A percentile compares a stretch with the other conserved stretches of the same genome.
Evolutionary conservation across 1,140 invertebrate genomes (phyloP).

Genomic region (Ectropis grisescens): DNA sequence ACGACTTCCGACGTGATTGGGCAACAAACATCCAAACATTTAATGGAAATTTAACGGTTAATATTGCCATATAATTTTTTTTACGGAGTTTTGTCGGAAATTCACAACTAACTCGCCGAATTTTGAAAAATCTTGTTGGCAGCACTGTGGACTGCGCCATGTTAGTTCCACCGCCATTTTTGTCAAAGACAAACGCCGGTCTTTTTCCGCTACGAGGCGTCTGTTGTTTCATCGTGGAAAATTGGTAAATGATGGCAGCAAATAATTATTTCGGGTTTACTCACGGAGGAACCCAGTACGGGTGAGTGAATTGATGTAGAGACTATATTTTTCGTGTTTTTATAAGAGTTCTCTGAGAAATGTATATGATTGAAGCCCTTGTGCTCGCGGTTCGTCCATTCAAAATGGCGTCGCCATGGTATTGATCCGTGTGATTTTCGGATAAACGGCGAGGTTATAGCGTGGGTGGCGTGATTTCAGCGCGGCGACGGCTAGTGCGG

Average conservation of each 20-base stretch:
- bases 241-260: slow-evolving; percentile 81
- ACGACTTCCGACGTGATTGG: no score
- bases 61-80: no score
- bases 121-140: no score
- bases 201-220: slow-evolving; percentile 53
- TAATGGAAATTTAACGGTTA: no score
- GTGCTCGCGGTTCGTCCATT: slow-evolving; percentile 45
- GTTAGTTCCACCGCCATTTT: slow-evolving; percentile 32
- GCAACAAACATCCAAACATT: no score
- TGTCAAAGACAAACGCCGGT: slow-evolving; percentile 60
- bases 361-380: slow-evolving; percentile 23
- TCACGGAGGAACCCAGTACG: slow-evolving; percentile 91
- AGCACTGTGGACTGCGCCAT: no score
- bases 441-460: slow-evolving; percentile 3
- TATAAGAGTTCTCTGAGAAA: background rate
- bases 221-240: slow-evolving; percentile 52
- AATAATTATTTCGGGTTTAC: slow-evolving; percentile 95
- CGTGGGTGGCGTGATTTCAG: slow-evolving; percentile 33
- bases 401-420: slow-evolving; percentile 54
- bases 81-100: no score
- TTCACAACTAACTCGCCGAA: no score
- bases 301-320: slow-evolving; percentile 73
- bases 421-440: slow-evolving; percentile 16
- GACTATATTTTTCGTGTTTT: no score
- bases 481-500: slow-evolving; percentile 76